Conservation (phyloP, 2,797 vertebrate genomes). For the Salmo trutta region DNA sequence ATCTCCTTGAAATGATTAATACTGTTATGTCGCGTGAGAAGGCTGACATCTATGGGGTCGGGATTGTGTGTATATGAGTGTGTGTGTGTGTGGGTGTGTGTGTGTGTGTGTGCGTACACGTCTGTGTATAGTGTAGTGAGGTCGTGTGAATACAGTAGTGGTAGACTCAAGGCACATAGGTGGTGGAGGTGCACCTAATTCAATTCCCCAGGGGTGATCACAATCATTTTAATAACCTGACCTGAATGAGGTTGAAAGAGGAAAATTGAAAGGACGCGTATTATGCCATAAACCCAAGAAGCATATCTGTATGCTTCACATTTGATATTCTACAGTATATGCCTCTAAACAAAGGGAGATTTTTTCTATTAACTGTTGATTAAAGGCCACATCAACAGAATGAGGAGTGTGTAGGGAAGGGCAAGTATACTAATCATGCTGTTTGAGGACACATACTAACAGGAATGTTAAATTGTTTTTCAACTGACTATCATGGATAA, state of each 20-base stretch:
- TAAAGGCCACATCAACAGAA: neutral
- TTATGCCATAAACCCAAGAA: neutral
- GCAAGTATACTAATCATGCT: neutral
- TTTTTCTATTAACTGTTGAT: neutral
- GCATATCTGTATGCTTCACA: neutral
- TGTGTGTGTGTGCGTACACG: neutral
- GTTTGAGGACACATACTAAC: slow-evolving; percentile 1
- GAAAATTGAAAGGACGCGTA: neutral
- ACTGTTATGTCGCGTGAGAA: neutral
- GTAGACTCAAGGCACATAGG: neutral
- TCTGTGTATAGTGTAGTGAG: neutral
- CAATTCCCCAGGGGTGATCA: slow-evolving; percentile 31
- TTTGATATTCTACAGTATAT: neutral
- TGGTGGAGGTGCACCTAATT: neutral
- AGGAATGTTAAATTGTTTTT: neutral
- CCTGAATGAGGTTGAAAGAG: slow-evolving; percentile 30
- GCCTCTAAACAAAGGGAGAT: neutral
- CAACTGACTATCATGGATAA: slow-evolving; percentile 3
- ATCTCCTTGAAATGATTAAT: neutral
- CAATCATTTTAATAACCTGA: slow-evolving; percentile 42
- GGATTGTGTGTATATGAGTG: slow-evolving; percentile 1
- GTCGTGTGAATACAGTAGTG: slow-evolving; percentile 8
- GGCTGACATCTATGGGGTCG: neutral
- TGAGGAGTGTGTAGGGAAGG: neutral
- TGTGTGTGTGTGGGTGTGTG: neutral